Percentiles rank a stretch among this genome's conserved stretches.
Conservation (phyloP, 2,888 invertebrate genomes). For the Temnothorax rugatulus region DNA sequence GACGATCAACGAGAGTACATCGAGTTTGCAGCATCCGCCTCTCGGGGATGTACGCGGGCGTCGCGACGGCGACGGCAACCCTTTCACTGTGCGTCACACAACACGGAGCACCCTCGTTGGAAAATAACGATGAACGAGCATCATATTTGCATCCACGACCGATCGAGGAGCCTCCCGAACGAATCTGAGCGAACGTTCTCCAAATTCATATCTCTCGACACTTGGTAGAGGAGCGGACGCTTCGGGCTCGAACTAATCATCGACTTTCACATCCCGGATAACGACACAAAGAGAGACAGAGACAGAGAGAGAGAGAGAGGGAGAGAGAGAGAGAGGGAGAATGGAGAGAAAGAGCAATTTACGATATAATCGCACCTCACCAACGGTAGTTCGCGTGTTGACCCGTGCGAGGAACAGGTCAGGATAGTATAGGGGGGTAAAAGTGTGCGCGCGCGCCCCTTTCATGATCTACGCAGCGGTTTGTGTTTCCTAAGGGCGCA, state of each 20-base stretch:
- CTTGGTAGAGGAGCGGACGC: neutral
- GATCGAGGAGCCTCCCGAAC: neutral
- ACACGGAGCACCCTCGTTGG: neutral
- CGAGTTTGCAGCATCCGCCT: conserved; percentile 33
- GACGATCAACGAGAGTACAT: neutral
- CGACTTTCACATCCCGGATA: conserved; percentile 1
- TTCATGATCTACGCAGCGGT: conserved; percentile 46
- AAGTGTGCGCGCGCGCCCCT: conserved; percentile 25
- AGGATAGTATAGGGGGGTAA: conserved; percentile 23
- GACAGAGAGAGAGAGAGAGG: neutral
- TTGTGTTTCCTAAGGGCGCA: conserved; percentile 28
- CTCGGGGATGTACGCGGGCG: neutral
- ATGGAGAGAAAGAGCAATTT: conserved; percentile 12
- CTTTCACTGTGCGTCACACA: neutral
- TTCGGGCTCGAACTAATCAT: neutral
- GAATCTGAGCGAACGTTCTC: neutral
- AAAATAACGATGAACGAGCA: neutral
- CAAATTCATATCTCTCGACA: neutral
- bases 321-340: neutral
- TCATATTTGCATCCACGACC: conserved; percentile 1
- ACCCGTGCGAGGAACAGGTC: conserved; percentile 21
- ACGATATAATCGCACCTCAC: conserved; percentile 1
- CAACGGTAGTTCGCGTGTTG: conserved; percentile 20
- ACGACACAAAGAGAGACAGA: neutral
- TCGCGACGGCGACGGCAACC: neutral